These are phyloP conservation scores for Chrysogorgia sp. DNA, from an alignment of 92 coral and sea anemone species.

Conservation along the genomic window DNA sequence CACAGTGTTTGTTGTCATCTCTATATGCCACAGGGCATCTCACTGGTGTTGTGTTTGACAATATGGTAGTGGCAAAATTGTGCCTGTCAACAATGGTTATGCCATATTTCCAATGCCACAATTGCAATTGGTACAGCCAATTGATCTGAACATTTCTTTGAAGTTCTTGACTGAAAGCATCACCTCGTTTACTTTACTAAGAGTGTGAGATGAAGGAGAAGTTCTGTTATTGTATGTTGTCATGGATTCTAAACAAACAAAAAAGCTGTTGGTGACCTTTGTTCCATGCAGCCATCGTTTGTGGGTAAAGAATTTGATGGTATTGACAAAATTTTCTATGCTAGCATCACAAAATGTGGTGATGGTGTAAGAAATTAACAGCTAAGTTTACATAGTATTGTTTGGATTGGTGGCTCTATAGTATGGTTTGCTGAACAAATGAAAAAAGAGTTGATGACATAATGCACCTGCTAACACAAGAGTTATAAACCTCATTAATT, in stretches of 20 bases:
- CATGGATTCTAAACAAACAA: conserved; percentile 15
- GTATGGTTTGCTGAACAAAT: conserved; percentile 86
- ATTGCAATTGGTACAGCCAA: conserved; percentile 14
- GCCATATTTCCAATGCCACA: background rate
- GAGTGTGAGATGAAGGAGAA: background rate
- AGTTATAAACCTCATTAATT: conserved; percentile 87
- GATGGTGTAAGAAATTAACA: conserved; percentile 87
- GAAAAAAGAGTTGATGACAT: conserved; percentile 81
- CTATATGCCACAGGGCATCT: conserved; percentile 11
- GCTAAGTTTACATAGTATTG: conserved; percentile 68
- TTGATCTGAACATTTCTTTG: no score
- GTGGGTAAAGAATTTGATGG: background rate
- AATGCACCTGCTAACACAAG: conserved; percentile 84
- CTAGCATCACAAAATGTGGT: conserved; percentile 93
- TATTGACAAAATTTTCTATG: conserved; percentile 45
- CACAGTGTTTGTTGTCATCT: conserved; percentile 15
- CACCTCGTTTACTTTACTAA: conserved; percentile 3
- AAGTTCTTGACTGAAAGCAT: background rate
- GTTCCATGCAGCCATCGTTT: conserved; percentile 15
- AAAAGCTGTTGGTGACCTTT: background rate
- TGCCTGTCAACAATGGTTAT: conserved; percentile 20
- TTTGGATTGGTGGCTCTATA: conserved; percentile 86
- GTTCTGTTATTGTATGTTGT: conserved; percentile 32
- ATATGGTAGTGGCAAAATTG: conserved; percentile 6
- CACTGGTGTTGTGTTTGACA: background rate